Evolutionary conservation across 2,797 vertebrate genomes (phyloP), one percentile per base, ranked within the genome.

Genomic region (Buphagus erythrorhynchus): DNA sequence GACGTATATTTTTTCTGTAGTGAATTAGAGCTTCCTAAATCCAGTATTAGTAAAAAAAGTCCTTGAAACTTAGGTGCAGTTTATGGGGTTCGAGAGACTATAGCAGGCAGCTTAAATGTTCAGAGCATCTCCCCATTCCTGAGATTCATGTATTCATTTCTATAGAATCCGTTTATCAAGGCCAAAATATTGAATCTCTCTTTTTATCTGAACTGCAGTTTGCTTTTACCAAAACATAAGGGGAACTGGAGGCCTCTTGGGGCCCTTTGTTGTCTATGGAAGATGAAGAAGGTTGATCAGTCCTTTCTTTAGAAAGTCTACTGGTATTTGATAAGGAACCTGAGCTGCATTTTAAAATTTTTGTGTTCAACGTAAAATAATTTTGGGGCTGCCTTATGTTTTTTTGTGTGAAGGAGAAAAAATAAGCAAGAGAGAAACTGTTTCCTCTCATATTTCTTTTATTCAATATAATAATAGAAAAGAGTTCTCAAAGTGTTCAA

Each of bases 11-110:
- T 93, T 86, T 42, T 75, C 19, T 46, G 22, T 62, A 51, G 51
- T 61, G 80, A 93, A 92, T 62, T 38, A 80, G 62, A 82, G 29
- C 46, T 93, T 80, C 86, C 57, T 92, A 74, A 91, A 83, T 52
- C n/a, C 36, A 85, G 28, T 46, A 31, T 62, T 80, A 61, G 42
- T 71, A 46, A 91, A 92, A 82, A 74, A 80, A 62, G 49, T 80
- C 78, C 57, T 68, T 79, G 71, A 84, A 92, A 76, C 24, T 52
- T 79, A 59, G 67, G 42, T 87, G 45, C 42, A 67, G 17, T 82
- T 54, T 36, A 17, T 88, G 67, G 78, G 43, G 51, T 62, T 84
- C 10, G 13, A 86, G 62, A 63, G 61, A 35, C 59, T 38, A 48
- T 22, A 79, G 57, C 15, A 80, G 46, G 33, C 49, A 78, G 28